Evolutionary conservation across 2,113 vertebrate species (phyloP).

Genomic region (Ceyx melanurus): DNA sequence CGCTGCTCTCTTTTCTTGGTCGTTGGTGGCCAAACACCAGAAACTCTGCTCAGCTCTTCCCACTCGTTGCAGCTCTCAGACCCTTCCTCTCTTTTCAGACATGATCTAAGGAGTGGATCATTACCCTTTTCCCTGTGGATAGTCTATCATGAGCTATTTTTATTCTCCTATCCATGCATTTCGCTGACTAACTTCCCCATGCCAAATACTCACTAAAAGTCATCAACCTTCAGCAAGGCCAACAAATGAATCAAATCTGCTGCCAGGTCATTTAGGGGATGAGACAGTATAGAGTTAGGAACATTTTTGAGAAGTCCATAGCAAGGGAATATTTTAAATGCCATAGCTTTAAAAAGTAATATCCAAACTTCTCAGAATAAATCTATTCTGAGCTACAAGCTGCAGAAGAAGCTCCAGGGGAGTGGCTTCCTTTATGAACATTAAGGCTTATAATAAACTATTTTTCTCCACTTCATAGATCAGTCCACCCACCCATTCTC

Average conservation of each 20-base stretch:
- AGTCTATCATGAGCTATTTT: slow-evolving; percentile 27
- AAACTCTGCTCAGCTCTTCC: neutral
- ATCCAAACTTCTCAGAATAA: slow-evolving; percentile 20
- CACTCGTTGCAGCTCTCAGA: neutral
- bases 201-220: slow-evolving; percentile 45
- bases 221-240: slow-evolving; percentile 52
- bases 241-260: slow-evolving; percentile 46
- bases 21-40: neutral
- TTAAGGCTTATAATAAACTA: slow-evolving; percentile 33
- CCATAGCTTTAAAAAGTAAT: slow-evolving; percentile 13
- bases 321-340: neutral
- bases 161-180: slow-evolving; percentile 7
- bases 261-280: slow-evolving; percentile 43
- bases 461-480: slow-evolving; percentile 33
- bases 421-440: slow-evolving; percentile 17
- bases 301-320: slow-evolving; percentile 5
- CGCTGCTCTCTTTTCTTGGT: neutral
- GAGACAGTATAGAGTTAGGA: slow-evolving; percentile 12
- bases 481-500: slow-evolving; percentile 30
- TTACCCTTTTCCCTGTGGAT: neutral
- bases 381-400: neutral
- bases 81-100: neutral
- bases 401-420: slow-evolving; percentile 21
- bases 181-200: neutral
- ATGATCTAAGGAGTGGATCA: neutral